Evolutionary conservation across 2,888 invertebrate genomes (phyloP), one percentile per base, ranked within the genome.

Genomic region (Yponomeuta plumbellus): DNA sequence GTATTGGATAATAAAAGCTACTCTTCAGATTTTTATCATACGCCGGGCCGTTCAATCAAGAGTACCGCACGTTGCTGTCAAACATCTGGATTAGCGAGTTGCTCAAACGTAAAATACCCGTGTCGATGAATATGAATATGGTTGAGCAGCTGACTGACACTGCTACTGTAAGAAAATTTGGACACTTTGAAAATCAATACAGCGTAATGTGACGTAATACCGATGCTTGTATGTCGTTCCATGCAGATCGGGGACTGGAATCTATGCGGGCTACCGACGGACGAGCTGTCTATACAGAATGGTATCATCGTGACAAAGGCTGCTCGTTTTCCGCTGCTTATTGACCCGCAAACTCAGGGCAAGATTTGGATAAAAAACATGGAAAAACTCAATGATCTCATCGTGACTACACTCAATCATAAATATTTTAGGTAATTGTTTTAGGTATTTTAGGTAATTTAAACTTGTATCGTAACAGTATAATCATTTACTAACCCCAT

Each of bases 321-420:
- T 0, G 78, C 95, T 0, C 92, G 97, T 22, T 98, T 94, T 84
- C 97, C 97, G 0, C 84, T 98, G 39, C 91, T 98, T 1, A 97
- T 98, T 67, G 98, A 98, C 85, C 97, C 98, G 0, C 97, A 98
- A 80, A 95, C 95, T n/a, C 97, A 98, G 81, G 97, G 97, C 58
- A 97, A 97, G 80, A 87, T 92, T 20, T 98, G 98, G 98, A 96
- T 98, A 67, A 96, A 95, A 79, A 95, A 95, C 73, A 96, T 95
- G 86, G 97, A 98, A 79, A 94, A 92, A 73, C 87, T 92, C 44
- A 95, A 94, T 76, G 91, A 94, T 39, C 85, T 97, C 22, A 93
- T 94, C 68, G 92, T 94, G 3, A 93, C 94, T 2, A 91, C 94
- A 0, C 82, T 94, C 3, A 93, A 92, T 73, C 93, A 94, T 74